phyloP scores from a whole-genome alignment of 2,797 vertebrate species.

The Pseudopleuronectes americanus region DNA sequence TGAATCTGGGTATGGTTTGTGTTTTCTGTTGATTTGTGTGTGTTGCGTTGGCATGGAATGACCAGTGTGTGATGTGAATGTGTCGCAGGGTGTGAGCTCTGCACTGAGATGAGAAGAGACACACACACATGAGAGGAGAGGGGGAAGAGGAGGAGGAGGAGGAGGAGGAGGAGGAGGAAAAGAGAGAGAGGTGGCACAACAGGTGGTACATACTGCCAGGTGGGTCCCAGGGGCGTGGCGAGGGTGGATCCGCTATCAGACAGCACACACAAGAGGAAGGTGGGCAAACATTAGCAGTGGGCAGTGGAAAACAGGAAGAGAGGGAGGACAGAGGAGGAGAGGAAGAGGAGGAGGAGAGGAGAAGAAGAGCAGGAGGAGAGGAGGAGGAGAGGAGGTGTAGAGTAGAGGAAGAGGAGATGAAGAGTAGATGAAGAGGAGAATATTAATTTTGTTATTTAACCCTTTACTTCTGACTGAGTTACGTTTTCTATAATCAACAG shows the following conservation, averaged over 20 bases:
- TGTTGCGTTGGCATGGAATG: conserved; percentile 20
- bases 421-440: no score
- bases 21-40: no score
- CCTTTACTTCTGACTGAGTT: no score
- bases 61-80: conserved; percentile 46
- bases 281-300: conserved; percentile 86
- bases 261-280: conserved; percentile 90
- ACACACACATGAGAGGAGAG: conserved; percentile 54
- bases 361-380: no score
- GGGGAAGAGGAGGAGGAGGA: conserved; percentile 16
- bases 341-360: neutral
- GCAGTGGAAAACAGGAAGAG: conserved; percentile 61
- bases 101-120: conserved; percentile 38
- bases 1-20: no score
- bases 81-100: conserved; percentile 23
- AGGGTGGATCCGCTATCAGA: conserved; percentile 90
- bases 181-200: conserved; percentile 70
- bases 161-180: conserved; percentile 12
- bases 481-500: no score
- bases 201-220: conserved; percentile 94
- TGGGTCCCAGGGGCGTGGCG: conserved; percentile 89
- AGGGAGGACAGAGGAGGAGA: no score
- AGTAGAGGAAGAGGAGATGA: no score
- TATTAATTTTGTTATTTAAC: neutral
- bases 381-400: no score